Conservation (phyloP, 2,888 invertebrate species). For the Pomacea canaliculata region DNA sequence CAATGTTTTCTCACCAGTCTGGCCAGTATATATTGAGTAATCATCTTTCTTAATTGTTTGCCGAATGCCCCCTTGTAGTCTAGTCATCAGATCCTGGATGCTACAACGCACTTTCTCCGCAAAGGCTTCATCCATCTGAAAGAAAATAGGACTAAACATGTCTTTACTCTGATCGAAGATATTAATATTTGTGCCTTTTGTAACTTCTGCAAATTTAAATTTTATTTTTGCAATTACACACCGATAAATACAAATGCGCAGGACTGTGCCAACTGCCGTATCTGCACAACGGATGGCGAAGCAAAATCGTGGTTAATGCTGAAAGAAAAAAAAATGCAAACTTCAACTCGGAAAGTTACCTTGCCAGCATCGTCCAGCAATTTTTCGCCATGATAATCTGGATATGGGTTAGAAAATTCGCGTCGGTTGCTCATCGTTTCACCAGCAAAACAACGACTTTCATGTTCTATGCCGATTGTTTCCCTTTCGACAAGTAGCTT, state of each 20-base stretch:
- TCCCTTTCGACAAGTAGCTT: too few species aligned
- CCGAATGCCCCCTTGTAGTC: constrained; percentile 6
- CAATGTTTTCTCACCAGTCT: constrained; percentile 71
- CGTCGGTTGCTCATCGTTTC: not conserved
- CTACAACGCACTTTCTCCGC: not conserved
- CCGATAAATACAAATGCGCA: too few species aligned
- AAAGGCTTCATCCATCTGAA: constrained; percentile 9
- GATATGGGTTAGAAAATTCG: constrained; percentile 1
- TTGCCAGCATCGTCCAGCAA: not conserved
- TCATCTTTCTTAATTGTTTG: constrained; percentile 70
- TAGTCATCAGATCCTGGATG: not conserved
- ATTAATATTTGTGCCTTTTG: too few species aligned
- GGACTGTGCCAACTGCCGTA: too few species aligned
- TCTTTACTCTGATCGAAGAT: too few species aligned
- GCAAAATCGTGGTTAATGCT: too few species aligned
- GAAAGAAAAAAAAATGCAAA: too few species aligned
- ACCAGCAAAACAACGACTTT: too few species aligned
- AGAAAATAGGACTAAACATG: not conserved
- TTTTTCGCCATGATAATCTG: not conserved
- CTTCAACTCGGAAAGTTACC: not conserved
- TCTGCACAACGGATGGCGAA: too few species aligned
- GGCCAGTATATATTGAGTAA: constrained; percentile 82
- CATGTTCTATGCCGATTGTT: too few species aligned
- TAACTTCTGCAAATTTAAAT: too few species aligned
- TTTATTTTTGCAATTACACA: too few species aligned